Percentiles rank a stretch among this genome's conserved stretches.
Conservation (phyloP, 2,113 vertebrate genomes). For the Corythornis madagascariensis region DNA sequence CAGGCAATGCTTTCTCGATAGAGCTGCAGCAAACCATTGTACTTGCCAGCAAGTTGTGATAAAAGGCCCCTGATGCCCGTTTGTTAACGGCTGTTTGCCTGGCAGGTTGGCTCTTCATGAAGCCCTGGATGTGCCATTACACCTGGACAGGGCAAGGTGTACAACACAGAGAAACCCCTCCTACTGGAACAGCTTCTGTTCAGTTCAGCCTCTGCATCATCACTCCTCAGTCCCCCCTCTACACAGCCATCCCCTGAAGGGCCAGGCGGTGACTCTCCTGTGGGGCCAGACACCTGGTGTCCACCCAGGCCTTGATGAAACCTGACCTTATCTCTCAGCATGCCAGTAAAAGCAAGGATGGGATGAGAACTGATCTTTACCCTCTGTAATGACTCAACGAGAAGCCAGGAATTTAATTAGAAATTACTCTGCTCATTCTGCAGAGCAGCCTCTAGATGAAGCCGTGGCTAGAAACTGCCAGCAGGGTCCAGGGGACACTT, state of each 20-base stretch:
- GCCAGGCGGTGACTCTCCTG: neutral
- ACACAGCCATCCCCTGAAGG: neutral
- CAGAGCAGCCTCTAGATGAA: neutral
- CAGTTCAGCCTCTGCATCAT: neutral
- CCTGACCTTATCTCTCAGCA: neutral
- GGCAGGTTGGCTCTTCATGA: neutral
- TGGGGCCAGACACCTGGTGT: neutral
- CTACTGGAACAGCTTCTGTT: neutral
- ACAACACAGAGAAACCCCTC: neutral
- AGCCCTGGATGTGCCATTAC: neutral
- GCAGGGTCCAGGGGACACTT: neutral
- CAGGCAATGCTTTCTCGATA: neutral
- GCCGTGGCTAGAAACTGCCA: neutral
- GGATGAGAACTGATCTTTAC: neutral
- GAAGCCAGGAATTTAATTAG: neutral
- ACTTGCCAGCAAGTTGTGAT: neutral
- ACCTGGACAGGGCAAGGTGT: neutral
- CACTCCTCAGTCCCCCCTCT: neutral
- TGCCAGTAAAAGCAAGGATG: neutral
- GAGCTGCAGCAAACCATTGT: neutral
- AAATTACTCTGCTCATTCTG: neutral
- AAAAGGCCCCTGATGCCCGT: neutral
- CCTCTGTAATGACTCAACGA: neutral
- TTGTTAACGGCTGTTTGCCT: neutral
- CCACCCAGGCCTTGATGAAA: neutral